These are phyloP conservation scores for Astreopora myriophthalma DNA, from an alignment of 64 coral and sea anemone genomes.

Conservation along the genomic window DNA sequence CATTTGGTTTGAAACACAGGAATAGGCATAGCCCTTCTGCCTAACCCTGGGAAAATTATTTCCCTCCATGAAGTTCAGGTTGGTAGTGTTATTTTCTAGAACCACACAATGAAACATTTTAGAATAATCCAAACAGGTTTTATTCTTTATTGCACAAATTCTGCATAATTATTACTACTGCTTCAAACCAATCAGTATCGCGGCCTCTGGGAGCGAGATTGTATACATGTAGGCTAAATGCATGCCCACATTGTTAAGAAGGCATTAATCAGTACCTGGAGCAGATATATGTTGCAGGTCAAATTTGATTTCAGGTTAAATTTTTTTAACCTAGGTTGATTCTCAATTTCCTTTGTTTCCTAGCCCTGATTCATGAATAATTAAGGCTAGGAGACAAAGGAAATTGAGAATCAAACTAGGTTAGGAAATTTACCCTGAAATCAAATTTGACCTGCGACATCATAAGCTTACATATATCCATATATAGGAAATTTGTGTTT, in stretches of 20 bases:
- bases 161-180: constrained; percentile 5
- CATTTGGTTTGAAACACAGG: neutral
- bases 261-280: neutral
- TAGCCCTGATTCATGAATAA: neutral
- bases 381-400: neutral
- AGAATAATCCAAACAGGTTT: constrained; percentile 16
- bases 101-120: constrained; percentile 7
- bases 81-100: constrained; percentile 3
- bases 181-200: neutral
- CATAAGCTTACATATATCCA: neutral
- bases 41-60: neutral
- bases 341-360: neutral
- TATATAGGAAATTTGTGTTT: neutral
- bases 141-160: neutral
- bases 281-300: neutral
- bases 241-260: neutral
- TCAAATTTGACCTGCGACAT: neutral
- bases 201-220: too few relatives aligned
- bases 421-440: too few relatives aligned
- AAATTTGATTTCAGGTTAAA: neutral
- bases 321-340: neutral
- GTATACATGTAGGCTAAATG: neutral
- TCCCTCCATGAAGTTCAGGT: neutral
- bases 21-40: neutral
- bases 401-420: neutral